A percentile compares a stretch with the other conserved stretches of the same genome.
phyloP scores from a whole-genome alignment of 1,140 invertebrate species.

The Stegodyphus mimosarum region DNA sequence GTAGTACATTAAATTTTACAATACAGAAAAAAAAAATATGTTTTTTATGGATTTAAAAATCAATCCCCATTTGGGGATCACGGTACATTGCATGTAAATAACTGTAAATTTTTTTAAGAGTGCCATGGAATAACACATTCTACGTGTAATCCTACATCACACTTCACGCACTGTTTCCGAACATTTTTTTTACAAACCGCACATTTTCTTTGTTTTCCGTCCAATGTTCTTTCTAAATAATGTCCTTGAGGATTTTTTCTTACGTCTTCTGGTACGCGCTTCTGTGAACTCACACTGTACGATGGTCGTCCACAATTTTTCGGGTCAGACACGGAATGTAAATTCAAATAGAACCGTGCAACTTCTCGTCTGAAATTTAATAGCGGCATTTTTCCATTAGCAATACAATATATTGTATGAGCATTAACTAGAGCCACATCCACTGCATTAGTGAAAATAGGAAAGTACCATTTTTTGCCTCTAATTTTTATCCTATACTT shows the following conservation, averaged over 20 bases:
- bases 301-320: constrained; percentile 16
- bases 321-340: constrained; percentile 15
- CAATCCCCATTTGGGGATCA: constrained; percentile 17
- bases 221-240: constrained; percentile 33
- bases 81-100: constrained; percentile 30
- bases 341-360: constrained; percentile 13
- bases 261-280: constrained; percentile 11
- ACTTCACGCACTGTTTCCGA: constrained; percentile 35
- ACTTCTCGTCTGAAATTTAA: constrained; percentile 13
- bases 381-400: constrained; percentile 29
- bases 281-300: constrained; percentile 15
- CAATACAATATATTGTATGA: constrained; percentile 37
- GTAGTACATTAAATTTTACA: constrained; percentile 40
- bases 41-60: constrained; percentile 13
- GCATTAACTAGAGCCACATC: constrained; percentile 37
- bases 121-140: constrained; percentile 37
- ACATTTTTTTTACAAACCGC: constrained; percentile 36
- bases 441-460: constrained; percentile 37
- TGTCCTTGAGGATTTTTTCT: constrained; percentile 32
- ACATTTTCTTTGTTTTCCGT: constrained; percentile 38
- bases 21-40: constrained; percentile 20
- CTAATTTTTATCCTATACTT: constrained; percentile 39
- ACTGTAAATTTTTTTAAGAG: constrained; percentile 39
- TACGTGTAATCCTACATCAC: constrained; percentile 37
- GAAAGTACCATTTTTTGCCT: constrained; percentile 39